These are phyloP conservation scores for Alitta virens DNA, from an alignment of 2,888 invertebrate species.

Conservation along the genomic window DNA sequence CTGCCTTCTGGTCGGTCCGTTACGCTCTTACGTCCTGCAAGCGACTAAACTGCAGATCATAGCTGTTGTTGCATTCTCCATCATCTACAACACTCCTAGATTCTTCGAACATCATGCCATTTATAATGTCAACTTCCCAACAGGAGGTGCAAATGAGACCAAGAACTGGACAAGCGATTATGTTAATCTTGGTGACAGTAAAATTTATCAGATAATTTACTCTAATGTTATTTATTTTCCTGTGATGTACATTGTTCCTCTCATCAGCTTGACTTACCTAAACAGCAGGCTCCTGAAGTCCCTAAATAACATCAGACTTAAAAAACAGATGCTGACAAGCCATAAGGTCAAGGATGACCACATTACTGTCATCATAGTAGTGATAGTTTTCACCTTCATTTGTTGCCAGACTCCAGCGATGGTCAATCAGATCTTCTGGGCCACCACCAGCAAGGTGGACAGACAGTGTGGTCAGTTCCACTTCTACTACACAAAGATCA, in stretches of 20 bases:
- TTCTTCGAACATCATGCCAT: conserved; percentile 28
- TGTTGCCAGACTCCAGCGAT: conserved; percentile 30
- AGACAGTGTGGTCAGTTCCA: conserved; percentile 27
- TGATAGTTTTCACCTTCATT: conserved; percentile 28
- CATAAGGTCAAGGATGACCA: conserved; percentile 21
- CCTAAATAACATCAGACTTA: conserved; percentile 16
- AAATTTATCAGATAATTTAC: conserved; percentile 29
- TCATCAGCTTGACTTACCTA: conserved; percentile 23
- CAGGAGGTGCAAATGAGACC: not conserved
- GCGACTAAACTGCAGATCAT: conserved; percentile 20
- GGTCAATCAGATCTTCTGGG: conserved; percentile 32
- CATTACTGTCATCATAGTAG: conserved; percentile 27
- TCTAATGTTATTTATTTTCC: conserved; percentile 30
- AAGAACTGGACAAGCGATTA: not conserved
- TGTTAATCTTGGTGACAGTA: conserved; percentile 24
- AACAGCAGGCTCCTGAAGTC: conserved; percentile 22
- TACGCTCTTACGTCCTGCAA: conserved; percentile 3
- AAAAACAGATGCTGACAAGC: conserved; percentile 13
- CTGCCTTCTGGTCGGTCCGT: conserved; percentile 21
- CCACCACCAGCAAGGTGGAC: conserved; percentile 5
- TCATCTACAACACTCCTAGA: conserved; percentile 30
- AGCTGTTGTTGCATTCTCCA: conserved; percentile 20
- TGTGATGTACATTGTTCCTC: conserved; percentile 30
- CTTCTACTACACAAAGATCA: conserved; percentile 30
- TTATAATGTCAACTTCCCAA: not conserved